Evolutionary conservation across 2,113 vertebrate species (phyloP), one percentile per base, ranked within the genome.

Genomic region (Camelus bactrianus): DNA sequence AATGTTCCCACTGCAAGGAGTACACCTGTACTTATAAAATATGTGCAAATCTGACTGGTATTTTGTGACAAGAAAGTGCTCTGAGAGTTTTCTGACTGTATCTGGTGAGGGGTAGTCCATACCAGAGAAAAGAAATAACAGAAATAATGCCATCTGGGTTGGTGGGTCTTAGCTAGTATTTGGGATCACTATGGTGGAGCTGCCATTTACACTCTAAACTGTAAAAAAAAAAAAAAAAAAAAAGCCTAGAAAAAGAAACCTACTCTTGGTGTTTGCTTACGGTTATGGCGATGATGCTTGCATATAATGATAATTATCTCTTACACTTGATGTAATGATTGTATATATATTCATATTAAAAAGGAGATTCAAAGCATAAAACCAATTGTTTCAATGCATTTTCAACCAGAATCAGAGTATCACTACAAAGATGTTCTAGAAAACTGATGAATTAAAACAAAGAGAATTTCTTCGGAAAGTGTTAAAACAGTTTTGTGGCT

Each of bases 261-360:
- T 64, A 65, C 3, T 62, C 9, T 80, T 48, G 19, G 4, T 54
- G 24, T 94, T 56, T 91, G 13, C 17, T 67, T 88, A 38, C 38
- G 30, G 75, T 50, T 5, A 70, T 54, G 3, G 46, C 7, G 67
- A 30, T 86, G 50, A 58, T 42, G 14, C 30, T 67, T 60, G n/a
- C 73, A 1, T 50, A 50, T 42, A 72, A 69, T 48, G 22, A 64
- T 69, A 70, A 16, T 79, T 82, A n/a, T 32, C 11, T 84, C 67
- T 70, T 14, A 75, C 15, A 82, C 17, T 73, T 76, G 5, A 8
- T 24, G 35, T 89, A 72, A 86, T 67, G 56, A 64, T 80, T 75
- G 80, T 22, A 5, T 83, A 56, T 64, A 93, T 86, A 94, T 89
- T 94, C 38, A 72, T 46, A 38, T 46, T 64, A 91, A 89, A 96